Evolutionary conservation across 1,140 invertebrate genomes (phyloP), one percentile per base, ranked within the genome.

Genomic region (Pseudomyrmex pallidus): DNA sequence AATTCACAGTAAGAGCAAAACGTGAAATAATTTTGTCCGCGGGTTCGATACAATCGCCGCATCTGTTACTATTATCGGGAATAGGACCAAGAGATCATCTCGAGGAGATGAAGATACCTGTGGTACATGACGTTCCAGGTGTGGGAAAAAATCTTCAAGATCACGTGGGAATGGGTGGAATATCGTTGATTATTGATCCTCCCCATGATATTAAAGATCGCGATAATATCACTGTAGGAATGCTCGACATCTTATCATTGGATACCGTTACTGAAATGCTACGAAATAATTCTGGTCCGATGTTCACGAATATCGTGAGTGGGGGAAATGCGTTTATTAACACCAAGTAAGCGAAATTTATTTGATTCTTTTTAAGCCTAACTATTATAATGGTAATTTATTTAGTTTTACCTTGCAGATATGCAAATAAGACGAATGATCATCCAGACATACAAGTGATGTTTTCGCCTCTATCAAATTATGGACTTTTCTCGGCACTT

Each of bases 91-190:
- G 87, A 5, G 92, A 95, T 4, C 96, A 98, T 88, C 89, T 96
- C 2, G 62, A 85, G 0, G 85, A 93, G 10, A 85, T 96, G 9
- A 95, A 95, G n/a, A 96, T 98, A 20, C 83, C 91, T 7, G 85
- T 95, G 8, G 62, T 95, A 1, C 91, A 93, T 12, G 78, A 95
- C 90, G 92, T 96, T 50, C 96, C 97, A 0, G 97, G 97, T 0
- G 97, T 98, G 0, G 98, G 98, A 0, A 91, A 95, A 77, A 98
- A 98, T 94, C 94, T 98, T 5, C 97, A 97, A 92, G 97, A 97
- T 92, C 97, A 97, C 88, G 95, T 97, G 0, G 96, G 96, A 1
- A 95, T 97, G 82, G 95, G 95, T 0, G 95, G 95, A 0, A 94
- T 95, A 83, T 95, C 93, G 0, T 97, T 95, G 85, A 90, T 96